Evolutionary conservation across 2,888 invertebrate genomes (phyloP), one percentile per base, ranked within the genome.

Genomic region (Eudasyphora cyanicolor): DNA sequence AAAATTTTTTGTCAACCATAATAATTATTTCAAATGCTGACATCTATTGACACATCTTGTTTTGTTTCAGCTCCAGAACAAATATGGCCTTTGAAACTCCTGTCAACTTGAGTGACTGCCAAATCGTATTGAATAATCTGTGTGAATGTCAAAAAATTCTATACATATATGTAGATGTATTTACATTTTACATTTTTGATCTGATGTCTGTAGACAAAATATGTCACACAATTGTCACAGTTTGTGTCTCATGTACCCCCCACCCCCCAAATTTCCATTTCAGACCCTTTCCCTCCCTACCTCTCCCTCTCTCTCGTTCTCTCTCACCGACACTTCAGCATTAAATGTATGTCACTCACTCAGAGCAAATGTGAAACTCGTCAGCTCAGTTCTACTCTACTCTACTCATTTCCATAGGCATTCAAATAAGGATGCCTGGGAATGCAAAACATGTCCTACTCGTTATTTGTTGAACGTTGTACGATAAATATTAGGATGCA

Each of bases 91-190:
- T n/a, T n/a, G n/a, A n/a, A n/a, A n/a, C n/a, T n/a, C n/a, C n/a
- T n/a, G n/a, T 12, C 10, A 38, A 38, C 38, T 38, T 32, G 38
- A 5, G 12, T 38, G 38, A 2, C 12, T 38, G 7, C 38, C 38
- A 38, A 38, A 2, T 38, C 4, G 38, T 12, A 38, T n/a, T 12
- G 10, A 8, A 8, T 24, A 54, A 57, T 57, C 57, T 27, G 27
- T 27, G 57, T 57, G 57, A 57, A 57, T 57, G 27, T 57, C 57
- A 57, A 57, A 27, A n/a, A 24, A 57, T 57, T 24, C 57, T 27
- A 57, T 57, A 57, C 57, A 57, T 57, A 24, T 2, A n/a, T n/a
- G n/a, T n/a, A n/a, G n/a, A n/a, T n/a, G n/a, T n/a, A 57, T 57
- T 57, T 57, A 27, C 57, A 57, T 57, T 24, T 57, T n/a, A n/a